Base-by-base conservation (phyloP, 2,888 invertebrate species). In the Tanypteryx hageni region DNA sequence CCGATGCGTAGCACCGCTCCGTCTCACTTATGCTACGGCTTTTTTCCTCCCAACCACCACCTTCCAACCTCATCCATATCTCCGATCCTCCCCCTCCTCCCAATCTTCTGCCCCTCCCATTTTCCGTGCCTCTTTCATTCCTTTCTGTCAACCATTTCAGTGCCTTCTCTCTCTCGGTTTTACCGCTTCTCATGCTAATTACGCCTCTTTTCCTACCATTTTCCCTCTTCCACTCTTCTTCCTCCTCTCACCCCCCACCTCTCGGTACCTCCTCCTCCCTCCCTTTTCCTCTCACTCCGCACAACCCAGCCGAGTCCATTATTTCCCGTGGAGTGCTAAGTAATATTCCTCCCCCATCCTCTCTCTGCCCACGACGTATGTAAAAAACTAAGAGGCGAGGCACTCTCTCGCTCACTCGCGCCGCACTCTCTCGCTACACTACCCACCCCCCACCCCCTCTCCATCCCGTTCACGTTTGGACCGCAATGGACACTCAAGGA, bases 281-380 rank as follows among this genome's bases (percentile, higher is more conserved):
- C n/a, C n/a, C 56, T 44, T 11, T 5, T 9, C 57, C 83, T 57
- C 27, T 27, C 11, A 56, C n/a, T 44, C 83, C 83, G 18, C n/a
- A 18, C 31, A 64, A 59, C 59, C 59, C 22, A 22, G 27, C 86
- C 59, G 27, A 89, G 89, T 89, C 89, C 89, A 89, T 89, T 89
- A 89, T 89, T 86, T 86, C 61, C 61, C 86, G 44, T 44, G n/a
- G 89, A 89, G 68, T 89, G 89, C 89, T 64, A 89, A 89, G 89
- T 64, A 89, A 89, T 89, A 89, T 89, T 89, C 89, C 89, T 27
- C 1, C 86, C 86, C 59, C 58, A 64, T 64, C 64, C 64, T 7
- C 64, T n/a, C 64, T 7, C 64, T 11, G 18, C 16, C 64, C 7
- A 11, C 11, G 16, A n/a, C 16, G 16, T 44, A 44, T 44, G 44